Percentiles rank a stretch among this genome's conserved stretches.
phyloP scores from a whole-genome alignment of 2,113 vertebrate species.

The Caranx ignobilis region DNA sequence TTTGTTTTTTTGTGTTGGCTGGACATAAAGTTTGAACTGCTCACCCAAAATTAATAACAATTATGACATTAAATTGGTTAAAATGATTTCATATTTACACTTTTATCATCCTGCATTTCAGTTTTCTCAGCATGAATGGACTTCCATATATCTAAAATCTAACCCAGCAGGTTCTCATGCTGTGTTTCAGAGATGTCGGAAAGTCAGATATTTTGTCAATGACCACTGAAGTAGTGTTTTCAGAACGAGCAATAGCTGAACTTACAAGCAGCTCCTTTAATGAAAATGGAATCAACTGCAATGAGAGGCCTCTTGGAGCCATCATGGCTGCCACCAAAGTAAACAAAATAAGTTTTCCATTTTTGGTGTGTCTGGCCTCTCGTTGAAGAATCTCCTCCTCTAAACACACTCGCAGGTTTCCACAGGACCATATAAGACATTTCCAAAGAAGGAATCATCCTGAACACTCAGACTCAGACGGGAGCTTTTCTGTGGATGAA shows the following conservation, averaged over 20 bases:
- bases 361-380: neutral
- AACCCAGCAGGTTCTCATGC: neutral
- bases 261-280: too few relatives aligned
- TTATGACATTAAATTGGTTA: too few relatives aligned
- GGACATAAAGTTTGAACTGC: neutral
- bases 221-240: neutral
- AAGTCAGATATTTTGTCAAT: neutral
- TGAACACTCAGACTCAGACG: constrained; percentile 27
- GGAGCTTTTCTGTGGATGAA: neutral
- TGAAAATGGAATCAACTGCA: too few relatives aligned
- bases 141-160: neutral
- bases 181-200: neutral
- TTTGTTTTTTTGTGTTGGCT: too few relatives aligned
- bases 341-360: neutral
- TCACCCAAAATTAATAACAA: neutral
- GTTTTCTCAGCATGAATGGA: neutral
- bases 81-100: too few relatives aligned
- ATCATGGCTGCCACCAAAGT: neutral
- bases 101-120: too few relatives aligned
- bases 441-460: constrained; percentile 64
- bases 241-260: too few relatives aligned
- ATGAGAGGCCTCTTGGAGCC: neutral
- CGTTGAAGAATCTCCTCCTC: neutral
- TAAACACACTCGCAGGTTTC: neutral
- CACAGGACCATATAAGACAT: constrained; percentile 27